Evolutionary conservation across 1,140 invertebrate species (phyloP), one percentile per base, ranked within the genome.

Genomic region (Bombus confusus): DNA sequence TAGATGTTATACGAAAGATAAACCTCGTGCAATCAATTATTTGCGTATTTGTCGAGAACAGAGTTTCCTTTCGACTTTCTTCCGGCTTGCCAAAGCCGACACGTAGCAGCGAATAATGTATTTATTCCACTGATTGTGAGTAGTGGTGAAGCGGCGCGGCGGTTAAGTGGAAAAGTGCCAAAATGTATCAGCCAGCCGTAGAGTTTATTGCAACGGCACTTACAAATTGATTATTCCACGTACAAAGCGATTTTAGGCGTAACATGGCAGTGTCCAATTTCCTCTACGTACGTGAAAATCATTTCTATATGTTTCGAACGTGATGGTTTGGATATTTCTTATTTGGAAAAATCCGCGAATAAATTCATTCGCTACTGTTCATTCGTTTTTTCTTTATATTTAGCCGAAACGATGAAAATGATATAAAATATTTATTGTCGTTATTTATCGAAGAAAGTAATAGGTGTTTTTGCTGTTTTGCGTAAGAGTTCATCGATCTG

Each of bases 91-190:
- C 84, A 85, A 81, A 43, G 62, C 57, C 4, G 47, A 59, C 84
- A 57, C 52, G 66, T 62, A 66, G 22, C 43, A 22, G 18, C 15
- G 34, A 69, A 66, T 85, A 85, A 85, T 81, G 59, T 81, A 59
- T 81, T 85, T 85, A 73, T 81, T 81, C 59, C 37, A 74, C 71
- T 64, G 71, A 52, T 52, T 52, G 47, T 52, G 18, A 52, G 47
- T 22, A 22, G 47, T 8, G 18, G 47, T 22, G 47, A 18, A 75
- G 59, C 41, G 37, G 28, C 47, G 39, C 15, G 15, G 31, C 41
- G 52, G 10, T 57, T 62, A 37, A 85, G 83, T 85, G 84, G 84
- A 85, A 75, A 62, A 75, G 79, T 72, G 84, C 84, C 84, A 85
- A 85, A 85, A 1, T 81, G 43, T 68, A 59, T 22, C 59, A 39